Evolutionary conservation across 2,888 invertebrate genomes (phyloP).

Genomic region (Aleiodes alternator): DNA sequence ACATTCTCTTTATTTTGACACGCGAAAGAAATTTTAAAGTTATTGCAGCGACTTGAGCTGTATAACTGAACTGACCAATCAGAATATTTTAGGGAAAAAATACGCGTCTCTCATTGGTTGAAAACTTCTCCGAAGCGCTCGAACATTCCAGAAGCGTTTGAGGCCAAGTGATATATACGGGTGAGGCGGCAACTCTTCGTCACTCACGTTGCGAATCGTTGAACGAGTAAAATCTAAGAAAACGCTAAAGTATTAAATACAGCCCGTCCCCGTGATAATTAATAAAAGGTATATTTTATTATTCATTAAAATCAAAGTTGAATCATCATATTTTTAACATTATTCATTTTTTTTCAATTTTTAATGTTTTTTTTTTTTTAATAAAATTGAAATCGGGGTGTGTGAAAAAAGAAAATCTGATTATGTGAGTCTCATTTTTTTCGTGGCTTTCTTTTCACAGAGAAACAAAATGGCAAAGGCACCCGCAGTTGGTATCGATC

Average conservation of each 20-base stretch:
- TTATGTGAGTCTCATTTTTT: neutral
- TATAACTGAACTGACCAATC: no score
- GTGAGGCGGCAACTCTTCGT: conserved; percentile 56
- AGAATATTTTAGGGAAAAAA: no score
- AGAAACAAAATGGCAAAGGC: conserved; percentile 78
- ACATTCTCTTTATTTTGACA: no score
- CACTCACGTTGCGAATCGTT: conserved; percentile 75
- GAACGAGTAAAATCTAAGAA: conserved; percentile 62
- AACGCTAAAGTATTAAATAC: neutral
- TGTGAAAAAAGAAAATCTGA: neutral
- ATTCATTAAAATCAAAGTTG: neutral
- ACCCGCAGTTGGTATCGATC: conserved; percentile 96
- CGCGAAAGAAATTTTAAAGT: no score
- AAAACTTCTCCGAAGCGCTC: conserved; percentile 49
- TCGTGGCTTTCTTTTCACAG: conserved; percentile 44
- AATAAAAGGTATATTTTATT: conserved; percentile 12
- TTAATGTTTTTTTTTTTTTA: neutral
- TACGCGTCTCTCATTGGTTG: neutral
- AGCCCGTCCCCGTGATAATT: neutral
- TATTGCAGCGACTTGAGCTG: no score
- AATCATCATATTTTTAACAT: neutral
- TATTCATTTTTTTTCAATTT: neutral
- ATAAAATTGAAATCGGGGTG: neutral
- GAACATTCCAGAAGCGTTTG: conserved; percentile 71
- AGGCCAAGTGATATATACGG: conserved; percentile 64